Percentiles rank a stretch among this genome's conserved stretches.
phyloP scores from a whole-genome alignment of 2,888 invertebrate species.

The Eubasilissa splendida region DNA sequence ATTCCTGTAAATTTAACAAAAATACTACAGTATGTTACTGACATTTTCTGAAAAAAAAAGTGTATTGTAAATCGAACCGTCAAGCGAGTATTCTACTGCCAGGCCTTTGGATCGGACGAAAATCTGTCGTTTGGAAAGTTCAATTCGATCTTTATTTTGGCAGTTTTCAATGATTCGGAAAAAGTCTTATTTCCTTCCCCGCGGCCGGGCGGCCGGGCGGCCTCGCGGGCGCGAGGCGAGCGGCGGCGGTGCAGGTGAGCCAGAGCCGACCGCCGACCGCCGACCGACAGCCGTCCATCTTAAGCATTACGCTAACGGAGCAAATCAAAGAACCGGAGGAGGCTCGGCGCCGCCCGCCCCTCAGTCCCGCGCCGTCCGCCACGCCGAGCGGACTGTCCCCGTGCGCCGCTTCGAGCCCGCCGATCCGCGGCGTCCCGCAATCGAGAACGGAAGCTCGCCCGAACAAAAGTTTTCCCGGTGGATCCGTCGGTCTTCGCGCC shows the following conservation, averaged over 20 bases:
- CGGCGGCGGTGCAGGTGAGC: not conserved
- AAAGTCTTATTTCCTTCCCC: not conserved
- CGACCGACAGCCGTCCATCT: not conserved
- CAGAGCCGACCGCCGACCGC: not conserved
- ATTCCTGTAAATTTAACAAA: too few relatives aligned
- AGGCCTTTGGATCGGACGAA: too few relatives aligned
- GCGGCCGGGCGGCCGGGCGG: not conserved
- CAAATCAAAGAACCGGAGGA: conserved; percentile 20
- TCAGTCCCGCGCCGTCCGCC: conserved; percentile 57
- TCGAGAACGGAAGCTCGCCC: conserved; percentile 12
- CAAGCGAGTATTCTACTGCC: too few relatives aligned
- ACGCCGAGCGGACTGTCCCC: conserved; percentile 52
- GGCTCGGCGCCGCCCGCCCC: conserved; percentile 22
- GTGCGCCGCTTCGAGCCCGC: conserved; percentile 35
- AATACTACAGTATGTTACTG: too few relatives aligned
- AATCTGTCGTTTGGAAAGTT: too few relatives aligned
- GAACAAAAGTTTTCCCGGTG: conserved; percentile 19
- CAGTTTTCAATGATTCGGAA: not conserved
- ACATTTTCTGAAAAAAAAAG: too few relatives aligned
- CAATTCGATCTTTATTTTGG: too few relatives aligned
- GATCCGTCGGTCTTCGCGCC: conserved; percentile 36
- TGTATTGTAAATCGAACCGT: too few relatives aligned
- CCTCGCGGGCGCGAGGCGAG: not conserved
- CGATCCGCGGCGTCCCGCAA: conserved; percentile 1
- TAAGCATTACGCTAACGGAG: not conserved